Base-by-base conservation (phyloP, 2,113 vertebrate species). In the Sorex fumeus region DNA sequence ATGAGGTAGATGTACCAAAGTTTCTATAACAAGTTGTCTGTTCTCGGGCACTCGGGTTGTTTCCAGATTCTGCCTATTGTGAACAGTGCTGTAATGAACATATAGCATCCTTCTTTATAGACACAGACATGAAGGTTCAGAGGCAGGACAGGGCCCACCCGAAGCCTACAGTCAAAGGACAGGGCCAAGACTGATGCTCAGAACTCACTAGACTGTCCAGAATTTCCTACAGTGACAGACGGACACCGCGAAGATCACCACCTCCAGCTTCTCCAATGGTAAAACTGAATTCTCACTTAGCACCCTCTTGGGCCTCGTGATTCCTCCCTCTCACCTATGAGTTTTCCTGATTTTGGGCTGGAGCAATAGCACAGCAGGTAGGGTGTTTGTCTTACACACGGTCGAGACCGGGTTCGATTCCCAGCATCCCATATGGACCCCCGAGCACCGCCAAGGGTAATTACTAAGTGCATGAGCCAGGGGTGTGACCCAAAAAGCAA, bases 301-400 rank as follows among this genome's bases (percentile, higher is more conserved):
- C 74, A 91, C 36, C 13, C 15, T 40, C 25, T 40, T 40, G n/a
- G 21, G 36, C 11, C 27, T 13, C 13, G 32, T 36, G 86, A 34
- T 32, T 40, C 36, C 18, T 30, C 9, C 13, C 13, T 2, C 71
- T n/a, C n/a, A n/a, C n/a, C n/a, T n/a, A n/a, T 1, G 78, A 13
- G 6, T 57, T 82, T 92, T 80, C 28, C 47, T 89, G 50, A 92
- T 30, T 40, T 4, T 70, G n/a, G n/a, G n/a, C n/a, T n/a, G n/a
- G n/a, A n/a, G n/a, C n/a, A n/a, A n/a, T n/a, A n/a, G n/a, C n/a
- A n/a, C n/a, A n/a, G n/a, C n/a, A n/a, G n/a, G n/a, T n/a, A n/a
- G n/a, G n/a, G n/a, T n/a, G n/a, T n/a, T n/a, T n/a, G n/a, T n/a
- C n/a, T n/a, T n/a, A n/a, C n/a, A n/a, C n/a, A n/a, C n/a, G n/a